Percentiles rank a stretch among this genome's conserved stretches.
These are phyloP conservation scores for Conomelus anceps DNA, from an alignment of 2,888 invertebrate species.

Conservation along the genomic window DNA sequence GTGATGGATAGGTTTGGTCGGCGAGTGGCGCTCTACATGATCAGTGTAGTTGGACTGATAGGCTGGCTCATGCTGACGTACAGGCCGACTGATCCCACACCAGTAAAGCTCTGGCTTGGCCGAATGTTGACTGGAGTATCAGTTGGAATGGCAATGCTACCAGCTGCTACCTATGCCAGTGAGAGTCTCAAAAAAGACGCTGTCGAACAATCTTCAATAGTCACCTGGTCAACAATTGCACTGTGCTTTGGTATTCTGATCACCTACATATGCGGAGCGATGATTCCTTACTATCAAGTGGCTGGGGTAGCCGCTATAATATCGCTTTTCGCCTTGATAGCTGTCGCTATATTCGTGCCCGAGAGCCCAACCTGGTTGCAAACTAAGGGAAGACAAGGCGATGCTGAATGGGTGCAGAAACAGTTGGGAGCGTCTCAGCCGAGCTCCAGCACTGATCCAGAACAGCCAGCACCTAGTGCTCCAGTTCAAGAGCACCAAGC, in stretches of 20 bases:
- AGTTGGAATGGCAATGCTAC: conserved; percentile 47
- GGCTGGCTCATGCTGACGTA: conserved; percentile 49
- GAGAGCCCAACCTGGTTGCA: conserved; percentile 52
- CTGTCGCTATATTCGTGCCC: conserved; percentile 44
- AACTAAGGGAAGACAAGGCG: conserved; percentile 44
- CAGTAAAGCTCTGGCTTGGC: conserved; percentile 34
- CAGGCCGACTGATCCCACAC: conserved; percentile 36
- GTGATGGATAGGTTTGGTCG: conserved; percentile 50
- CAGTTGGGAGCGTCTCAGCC: conserved; percentile 31
- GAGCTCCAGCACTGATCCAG: conserved; percentile 22
- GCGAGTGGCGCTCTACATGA: conserved; percentile 44
- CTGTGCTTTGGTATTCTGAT: conserved; percentile 49
- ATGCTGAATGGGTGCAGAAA: conserved; percentile 41
- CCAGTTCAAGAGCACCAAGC: conserved; percentile 36
- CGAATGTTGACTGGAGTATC: conserved; percentile 40
- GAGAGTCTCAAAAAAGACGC: conserved; percentile 40
- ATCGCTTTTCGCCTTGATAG: conserved; percentile 43
- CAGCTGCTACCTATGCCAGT: conserved; percentile 50
- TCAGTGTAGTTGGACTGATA: conserved; percentile 46
- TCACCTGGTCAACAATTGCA: conserved; percentile 50
- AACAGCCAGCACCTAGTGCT: conserved; percentile 29
- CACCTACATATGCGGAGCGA: conserved; percentile 48
- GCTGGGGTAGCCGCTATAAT: conserved; percentile 38
- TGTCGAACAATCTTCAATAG: conserved; percentile 38
- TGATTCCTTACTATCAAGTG: conserved; percentile 41